Percentiles rank a stretch among this genome's conserved stretches.
Evolutionary conservation across 2,888 invertebrate species (phyloP).

Genomic region (Azorinus chamasolen): DNA sequence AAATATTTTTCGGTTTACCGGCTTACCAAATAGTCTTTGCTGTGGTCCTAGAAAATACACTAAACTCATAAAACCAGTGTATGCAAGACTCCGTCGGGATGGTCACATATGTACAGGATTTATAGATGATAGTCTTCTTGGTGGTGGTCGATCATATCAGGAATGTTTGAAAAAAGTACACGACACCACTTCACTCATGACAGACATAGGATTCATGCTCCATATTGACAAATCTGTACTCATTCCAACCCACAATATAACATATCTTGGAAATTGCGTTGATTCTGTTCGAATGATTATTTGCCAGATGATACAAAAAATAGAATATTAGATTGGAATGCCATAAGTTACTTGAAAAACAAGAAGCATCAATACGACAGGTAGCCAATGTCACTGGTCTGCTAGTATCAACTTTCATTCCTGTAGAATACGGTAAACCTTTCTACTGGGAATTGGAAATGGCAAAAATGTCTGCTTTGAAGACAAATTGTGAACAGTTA

Average conservation of each 20-base stretch:
- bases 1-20: conserved; percentile 35
- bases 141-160: conserved; percentile 5
- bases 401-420: conserved; percentile 39
- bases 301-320: conserved; percentile 45
- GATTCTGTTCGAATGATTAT: conserved; percentile 45
- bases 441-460: conserved; percentile 34
- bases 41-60: conserved; percentile 55
- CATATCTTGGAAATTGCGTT: conserved; percentile 37
- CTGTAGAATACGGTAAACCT: conserved; percentile 36
- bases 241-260: conserved; percentile 23
- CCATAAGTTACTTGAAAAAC: not conserved
- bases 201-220: conserved; percentile 24
- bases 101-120: conserved; percentile 43
- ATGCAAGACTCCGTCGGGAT: conserved; percentile 38
- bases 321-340: conserved; percentile 18
- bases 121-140: conserved; percentile 61
- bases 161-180: conserved; percentile 28
- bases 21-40: conserved; percentile 48
- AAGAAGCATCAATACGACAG: conserved; percentile 22
- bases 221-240: conserved; percentile 48
- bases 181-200: conserved; percentile 19
- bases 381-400: conserved; percentile 45
- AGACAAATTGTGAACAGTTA: conserved; percentile 16
- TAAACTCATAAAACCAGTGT: conserved; percentile 59
- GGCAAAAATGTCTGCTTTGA: conserved; percentile 23